These are phyloP conservation scores for Empidonax traillii DNA, from an alignment of 2,113 vertebrate genomes.

Conservation along the genomic window DNA sequence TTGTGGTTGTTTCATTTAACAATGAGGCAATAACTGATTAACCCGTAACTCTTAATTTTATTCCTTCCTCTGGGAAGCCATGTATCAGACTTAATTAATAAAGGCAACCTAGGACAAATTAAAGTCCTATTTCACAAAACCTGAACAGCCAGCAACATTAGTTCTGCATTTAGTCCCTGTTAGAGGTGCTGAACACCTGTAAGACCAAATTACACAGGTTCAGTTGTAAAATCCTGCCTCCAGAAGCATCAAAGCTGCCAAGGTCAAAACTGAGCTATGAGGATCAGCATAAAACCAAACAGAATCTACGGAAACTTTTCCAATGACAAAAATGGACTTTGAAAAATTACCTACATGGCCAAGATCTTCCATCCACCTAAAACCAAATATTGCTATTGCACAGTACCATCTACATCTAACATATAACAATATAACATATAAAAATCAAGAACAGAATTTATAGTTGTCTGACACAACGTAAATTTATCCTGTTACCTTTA, in stretches of 20 bases:
- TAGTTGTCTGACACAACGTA: background rate
- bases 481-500: background rate
- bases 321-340: background rate
- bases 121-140: background rate
- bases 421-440: background rate
- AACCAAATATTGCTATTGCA: background rate
- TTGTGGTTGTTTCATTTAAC: background rate
- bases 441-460: background rate
- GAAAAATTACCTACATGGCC: background rate
- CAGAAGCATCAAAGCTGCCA: background rate
- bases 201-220: background rate
- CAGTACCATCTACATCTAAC: background rate
- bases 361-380: background rate
- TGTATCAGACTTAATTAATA: background rate
- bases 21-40: background rate
- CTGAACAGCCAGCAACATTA: background rate
- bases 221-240: background rate
- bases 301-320: background rate
- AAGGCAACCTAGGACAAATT: accelerated
- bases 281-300: accelerated
- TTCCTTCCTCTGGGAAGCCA: background rate
- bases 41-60: background rate
- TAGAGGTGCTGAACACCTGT: background rate
- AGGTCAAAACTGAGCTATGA: background rate
- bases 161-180: background rate